A percentile compares a stretch with the other conserved stretches of the same genome.
Conservation (phyloP, 2,113 vertebrate genomes). For the Clarias macrocephalus region DNA sequence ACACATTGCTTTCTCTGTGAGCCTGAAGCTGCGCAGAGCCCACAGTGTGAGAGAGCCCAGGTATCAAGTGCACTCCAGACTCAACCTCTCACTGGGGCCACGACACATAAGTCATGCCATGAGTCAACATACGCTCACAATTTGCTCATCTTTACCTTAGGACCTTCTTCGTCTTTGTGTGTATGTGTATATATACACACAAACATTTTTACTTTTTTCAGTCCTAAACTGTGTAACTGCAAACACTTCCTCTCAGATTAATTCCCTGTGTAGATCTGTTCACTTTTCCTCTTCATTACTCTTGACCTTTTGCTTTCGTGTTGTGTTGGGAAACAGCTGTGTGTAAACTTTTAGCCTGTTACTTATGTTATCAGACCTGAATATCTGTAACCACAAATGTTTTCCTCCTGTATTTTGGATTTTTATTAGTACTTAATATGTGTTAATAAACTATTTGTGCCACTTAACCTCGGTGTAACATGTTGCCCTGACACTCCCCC, state of each 20-base stretch:
- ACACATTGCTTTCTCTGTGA: constrained; percentile 2
- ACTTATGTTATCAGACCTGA: constrained; percentile 54
- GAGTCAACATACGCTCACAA: background rate
- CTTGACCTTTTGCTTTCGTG: constrained; percentile 23
- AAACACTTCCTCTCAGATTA: constrained; percentile 6
- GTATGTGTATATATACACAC: background rate
- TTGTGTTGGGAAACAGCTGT: constrained; percentile 39
- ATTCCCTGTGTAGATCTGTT: constrained; percentile 25
- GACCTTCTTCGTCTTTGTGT: background rate
- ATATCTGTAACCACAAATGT: constrained; percentile 51
- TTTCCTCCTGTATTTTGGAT: constrained; percentile 53
- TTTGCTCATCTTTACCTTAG: constrained; percentile 1
- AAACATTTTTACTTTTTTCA: background rate
- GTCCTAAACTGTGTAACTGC: constrained; percentile 11
- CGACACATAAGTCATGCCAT: constrained; percentile 4
- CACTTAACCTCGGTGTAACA: constrained; percentile 60
- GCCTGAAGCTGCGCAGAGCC: constrained; percentile 26
- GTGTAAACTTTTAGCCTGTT: constrained; percentile 44
- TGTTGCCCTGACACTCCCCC: constrained; percentile 64
- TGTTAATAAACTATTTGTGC: constrained; percentile 69
- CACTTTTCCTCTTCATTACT: constrained; percentile 23
- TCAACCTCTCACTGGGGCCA: constrained; percentile 13
- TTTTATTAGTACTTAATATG: constrained; percentile 62
- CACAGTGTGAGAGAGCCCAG: constrained; percentile 2
- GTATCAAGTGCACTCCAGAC: constrained; percentile 19